A percentile compares a stretch with the other conserved stretches of the same genome.
Evolutionary conservation across 37 sponge, comb jelly and placozoan genomes (phyloP).

Genomic region (Lycopodina hypogea): DNA sequence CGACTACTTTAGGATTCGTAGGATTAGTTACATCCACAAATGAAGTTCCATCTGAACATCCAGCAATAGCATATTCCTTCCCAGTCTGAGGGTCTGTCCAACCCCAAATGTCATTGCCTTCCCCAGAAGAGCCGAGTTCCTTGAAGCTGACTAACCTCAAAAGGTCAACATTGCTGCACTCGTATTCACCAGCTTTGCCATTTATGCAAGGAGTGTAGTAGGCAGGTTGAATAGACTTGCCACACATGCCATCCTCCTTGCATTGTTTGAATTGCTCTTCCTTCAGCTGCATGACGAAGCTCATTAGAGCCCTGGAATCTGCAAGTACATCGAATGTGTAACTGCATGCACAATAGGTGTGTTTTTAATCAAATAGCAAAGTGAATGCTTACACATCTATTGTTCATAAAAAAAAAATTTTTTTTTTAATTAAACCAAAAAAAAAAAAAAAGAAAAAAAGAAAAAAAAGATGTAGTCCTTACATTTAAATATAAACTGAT

Average conservation of each 20-base stretch:
- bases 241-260: conserved; percentile 34
- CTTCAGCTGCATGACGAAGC: conserved; percentile 61
- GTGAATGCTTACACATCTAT: too few relatives aligned
- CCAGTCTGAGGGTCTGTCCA: conserved; percentile 72
- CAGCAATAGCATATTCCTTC: conserved; percentile 64
- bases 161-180: conserved; percentile 68
- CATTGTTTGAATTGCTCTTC: conserved; percentile 34
- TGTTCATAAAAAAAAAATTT: too few relatives aligned
- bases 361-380: too few relatives aligned
- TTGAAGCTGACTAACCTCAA: conserved; percentile 45
- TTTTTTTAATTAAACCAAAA: too few relatives aligned
- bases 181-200: conserved; percentile 64
- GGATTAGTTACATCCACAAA: conserved; percentile 78
- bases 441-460: too few relatives aligned
- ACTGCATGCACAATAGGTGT: too few relatives aligned
- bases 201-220: conserved; percentile 30
- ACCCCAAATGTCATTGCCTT: conserved; percentile 77
- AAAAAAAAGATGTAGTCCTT: too few relatives aligned
- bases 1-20: conserved; percentile 42
- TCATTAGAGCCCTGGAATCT: conserved; percentile 49
- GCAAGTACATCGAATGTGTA: too few relatives aligned
- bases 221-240: not conserved
- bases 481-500: too few relatives aligned
- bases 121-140: conserved; percentile 50
- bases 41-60: conserved; percentile 61